Conservation (phyloP, 2,113 vertebrate genomes). For the Notechis scutatus region DNA sequence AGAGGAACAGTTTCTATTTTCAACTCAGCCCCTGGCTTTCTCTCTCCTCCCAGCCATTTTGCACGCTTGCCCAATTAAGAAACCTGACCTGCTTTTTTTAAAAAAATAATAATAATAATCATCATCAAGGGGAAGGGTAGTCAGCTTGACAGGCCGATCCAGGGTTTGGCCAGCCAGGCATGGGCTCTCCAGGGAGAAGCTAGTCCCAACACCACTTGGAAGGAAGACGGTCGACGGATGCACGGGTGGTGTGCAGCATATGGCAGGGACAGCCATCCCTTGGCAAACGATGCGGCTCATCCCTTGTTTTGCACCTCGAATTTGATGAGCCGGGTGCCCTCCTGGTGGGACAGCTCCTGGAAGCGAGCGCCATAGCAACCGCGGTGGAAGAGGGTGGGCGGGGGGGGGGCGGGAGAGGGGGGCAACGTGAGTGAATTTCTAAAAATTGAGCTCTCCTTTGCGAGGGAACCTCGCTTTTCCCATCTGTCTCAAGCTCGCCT, state of each 20-base stretch:
- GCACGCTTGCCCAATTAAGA: conserved; percentile 36
- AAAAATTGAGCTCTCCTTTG: neutral
- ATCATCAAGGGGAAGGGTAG: conserved; percentile 57
- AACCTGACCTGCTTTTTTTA: conserved; percentile 60
- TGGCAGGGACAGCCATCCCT: neutral
- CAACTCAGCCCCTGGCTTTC: neutral
- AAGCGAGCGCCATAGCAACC: neutral
- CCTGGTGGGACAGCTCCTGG: neutral
- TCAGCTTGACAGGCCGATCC: neutral
- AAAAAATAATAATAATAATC: neutral
- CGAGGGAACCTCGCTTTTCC: neutral
- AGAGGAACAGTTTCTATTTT: conserved; percentile 38
- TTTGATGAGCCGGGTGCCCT: neutral
- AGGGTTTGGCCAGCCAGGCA: conserved; percentile 18
- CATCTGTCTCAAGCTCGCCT: neutral
- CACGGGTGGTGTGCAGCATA: neutral
- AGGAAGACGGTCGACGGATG: rapidly evolving
- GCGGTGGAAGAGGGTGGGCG: neutral
- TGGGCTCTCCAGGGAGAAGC: neutral
- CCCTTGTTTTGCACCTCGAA: neutral
- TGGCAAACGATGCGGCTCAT: neutral
- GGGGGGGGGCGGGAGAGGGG: neutral
- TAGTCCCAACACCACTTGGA: neutral
- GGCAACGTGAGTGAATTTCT: neutral
- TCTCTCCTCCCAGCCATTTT: neutral